A percentile compares a stretch with the other conserved stretches of the same genome.
phyloP scores from a whole-genome alignment of 2,113 vertebrate species.

The Phylloscopus trochilus region DNA sequence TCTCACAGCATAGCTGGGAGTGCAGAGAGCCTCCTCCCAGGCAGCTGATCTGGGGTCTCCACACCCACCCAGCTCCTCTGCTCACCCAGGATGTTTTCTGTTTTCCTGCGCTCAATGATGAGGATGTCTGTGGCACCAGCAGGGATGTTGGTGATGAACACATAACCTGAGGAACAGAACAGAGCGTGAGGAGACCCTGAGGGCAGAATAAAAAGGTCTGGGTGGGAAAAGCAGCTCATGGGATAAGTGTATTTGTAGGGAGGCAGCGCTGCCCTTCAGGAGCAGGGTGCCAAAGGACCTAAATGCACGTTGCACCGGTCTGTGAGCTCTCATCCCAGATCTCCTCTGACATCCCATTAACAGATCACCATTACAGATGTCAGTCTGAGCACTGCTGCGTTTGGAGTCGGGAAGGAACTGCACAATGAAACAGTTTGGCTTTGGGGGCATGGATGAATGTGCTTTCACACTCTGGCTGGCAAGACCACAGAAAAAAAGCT shows the following conservation, averaged over 20 bases:
- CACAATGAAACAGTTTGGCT: not conserved
- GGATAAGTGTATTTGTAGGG: not conserved
- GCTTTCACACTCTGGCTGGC: not conserved
- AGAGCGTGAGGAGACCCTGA: not conserved
- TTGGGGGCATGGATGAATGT: not conserved
- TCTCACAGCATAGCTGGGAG: not conserved
- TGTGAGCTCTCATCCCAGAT: not conserved
- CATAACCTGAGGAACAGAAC: slow-evolving; percentile 74
- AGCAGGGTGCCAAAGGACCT: not conserved
- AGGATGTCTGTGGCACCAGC: slow-evolving; percentile 85
- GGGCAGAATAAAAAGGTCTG: not conserved
- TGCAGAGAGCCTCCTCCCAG: not conserved
- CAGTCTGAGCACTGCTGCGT: not conserved
- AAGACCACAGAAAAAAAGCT: not conserved
- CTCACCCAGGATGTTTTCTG: slow-evolving; percentile 88
- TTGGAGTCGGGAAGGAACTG: not conserved
- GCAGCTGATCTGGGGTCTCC: not conserved
- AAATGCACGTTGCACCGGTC: not conserved
- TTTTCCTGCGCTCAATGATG: slow-evolving; percentile 87
- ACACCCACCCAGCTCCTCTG: not conserved
- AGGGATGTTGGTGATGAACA: slow-evolving; percentile 87
- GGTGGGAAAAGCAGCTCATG: not conserved
- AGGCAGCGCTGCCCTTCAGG: not conserved
- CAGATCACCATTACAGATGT: not conserved
- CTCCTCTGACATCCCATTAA: not conserved